phyloP scores from a whole-genome alignment of 2,797 vertebrate species.

The Clamator glandarius region DNA sequence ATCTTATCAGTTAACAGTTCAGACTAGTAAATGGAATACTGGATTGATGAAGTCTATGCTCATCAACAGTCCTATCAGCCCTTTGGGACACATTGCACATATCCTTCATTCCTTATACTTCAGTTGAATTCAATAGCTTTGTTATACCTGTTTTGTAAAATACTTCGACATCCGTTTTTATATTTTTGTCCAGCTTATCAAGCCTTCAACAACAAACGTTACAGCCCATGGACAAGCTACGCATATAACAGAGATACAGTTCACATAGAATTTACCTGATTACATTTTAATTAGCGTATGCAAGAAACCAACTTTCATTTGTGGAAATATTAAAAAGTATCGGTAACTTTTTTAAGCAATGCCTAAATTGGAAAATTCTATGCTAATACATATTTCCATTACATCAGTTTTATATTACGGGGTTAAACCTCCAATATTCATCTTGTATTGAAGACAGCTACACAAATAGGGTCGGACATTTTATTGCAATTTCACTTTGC shows the following conservation, averaged over 20 bases:
- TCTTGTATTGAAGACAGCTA: constrained; percentile 63
- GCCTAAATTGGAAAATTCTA: background rate
- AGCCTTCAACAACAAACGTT: background rate
- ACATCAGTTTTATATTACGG: constrained; percentile 27
- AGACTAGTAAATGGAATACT: background rate
- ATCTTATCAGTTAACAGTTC: background rate
- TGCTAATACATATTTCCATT: background rate
- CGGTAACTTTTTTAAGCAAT: background rate
- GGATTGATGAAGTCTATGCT: background rate
- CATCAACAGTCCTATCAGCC: background rate
- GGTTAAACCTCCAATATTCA: constrained; percentile 31
- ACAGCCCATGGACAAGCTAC: background rate
- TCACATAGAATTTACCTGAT: background rate
- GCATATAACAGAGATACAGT: background rate
- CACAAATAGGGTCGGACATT: constrained; percentile 63
- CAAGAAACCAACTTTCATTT: background rate
- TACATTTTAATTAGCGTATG: background rate
- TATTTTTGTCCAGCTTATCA: background rate
- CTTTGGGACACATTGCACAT: background rate
- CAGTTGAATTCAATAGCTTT: background rate
- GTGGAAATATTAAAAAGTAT: background rate
- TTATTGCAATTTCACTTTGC: constrained; percentile 65
- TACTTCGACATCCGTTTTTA: background rate
- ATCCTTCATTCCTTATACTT: background rate
- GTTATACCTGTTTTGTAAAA: background rate